Base-by-base conservation (phyloP, 2,113 vertebrate species). In the Microcebus tavaratra region DNA sequence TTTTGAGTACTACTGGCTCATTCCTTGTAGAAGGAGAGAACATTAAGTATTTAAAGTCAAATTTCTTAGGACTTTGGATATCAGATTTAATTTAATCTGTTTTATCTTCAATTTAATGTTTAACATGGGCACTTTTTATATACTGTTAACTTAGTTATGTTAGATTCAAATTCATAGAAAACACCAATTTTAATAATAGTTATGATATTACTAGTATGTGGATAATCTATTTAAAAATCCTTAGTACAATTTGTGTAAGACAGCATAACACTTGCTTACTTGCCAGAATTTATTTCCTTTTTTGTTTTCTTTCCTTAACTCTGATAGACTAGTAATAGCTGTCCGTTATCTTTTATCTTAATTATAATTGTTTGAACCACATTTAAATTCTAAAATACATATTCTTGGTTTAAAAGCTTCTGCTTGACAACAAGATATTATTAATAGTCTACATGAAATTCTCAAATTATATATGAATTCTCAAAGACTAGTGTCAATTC, bases 141-240 rank as follows among this genome's bases (percentile, higher is more conserved):
- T 96, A n/a, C 42, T 90, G 20, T 59, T 91, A 78, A 72, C 20
- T 96, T 39, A 75, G 55, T 75, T 93, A 65, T 80, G 20, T 59
- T 75, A 94, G 80, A 78, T 86, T 91, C 92, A 20, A 85, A 83
- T 95, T 85, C 20, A 5, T 95, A 94, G 31, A 93, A 94, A 80
- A 89, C 65, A 68, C 72, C 29, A 14, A 25, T 93, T 88, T 96
- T 89, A 81, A 36, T 36, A 65, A 12, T 88, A 48, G 14, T 53
- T 53, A 29, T 90, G 34, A 42, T 94, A 73, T n/a, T 82, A 61
- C 29, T 80, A 18, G 15, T 78, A 8, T 90, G 78, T 93, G 25
- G 27, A 63, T 75, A 76, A 50, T 87, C 45, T 76, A 20, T 63
- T 93, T 82, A 75, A 96, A 96, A 95, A 48, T 72, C 84, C 25